phyloP scores from a whole-genome alignment of 2,113 vertebrate genomes.

The Orientallactaga bullata region DNA sequence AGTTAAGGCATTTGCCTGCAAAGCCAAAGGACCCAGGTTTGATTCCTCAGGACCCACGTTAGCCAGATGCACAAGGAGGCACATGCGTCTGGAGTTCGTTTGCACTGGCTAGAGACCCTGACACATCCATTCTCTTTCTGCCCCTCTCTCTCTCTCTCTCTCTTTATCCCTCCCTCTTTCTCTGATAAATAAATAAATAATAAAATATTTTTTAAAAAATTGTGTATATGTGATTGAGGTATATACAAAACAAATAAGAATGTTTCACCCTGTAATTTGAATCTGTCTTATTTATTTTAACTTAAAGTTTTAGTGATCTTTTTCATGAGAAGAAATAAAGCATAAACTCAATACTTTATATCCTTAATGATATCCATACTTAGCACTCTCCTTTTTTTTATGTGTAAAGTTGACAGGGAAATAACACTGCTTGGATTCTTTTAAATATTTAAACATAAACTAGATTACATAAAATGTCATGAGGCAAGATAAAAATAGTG shows the following conservation, averaged over 20 bases:
- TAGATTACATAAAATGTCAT: not conserved
- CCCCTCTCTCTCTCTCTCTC: too few species aligned
- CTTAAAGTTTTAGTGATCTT: not conserved
- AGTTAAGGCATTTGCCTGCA: too few species aligned
- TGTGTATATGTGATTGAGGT: not conserved
- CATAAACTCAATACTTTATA: constrained; percentile 32
- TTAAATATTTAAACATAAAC: constrained; percentile 36
- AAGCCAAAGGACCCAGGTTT: too few species aligned
- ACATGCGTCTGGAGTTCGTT: too few species aligned
- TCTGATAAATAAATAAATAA: too few species aligned
- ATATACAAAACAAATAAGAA: not conserved
- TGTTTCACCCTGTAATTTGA: not conserved
- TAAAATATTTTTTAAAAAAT: too few species aligned
- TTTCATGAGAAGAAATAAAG: not conserved
- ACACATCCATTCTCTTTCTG: too few species aligned
- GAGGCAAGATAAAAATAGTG: not conserved
- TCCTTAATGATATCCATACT: not conserved
- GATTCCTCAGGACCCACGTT: too few species aligned
- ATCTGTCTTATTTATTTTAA: constrained; percentile 34
- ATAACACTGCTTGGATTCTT: not conserved
- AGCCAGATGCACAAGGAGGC: too few species aligned
- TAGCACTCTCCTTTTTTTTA: not conserved
- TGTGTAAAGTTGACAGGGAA: not conserved
- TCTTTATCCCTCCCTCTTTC: too few species aligned
- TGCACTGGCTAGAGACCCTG: too few species aligned